A percentile compares a stretch with the other conserved stretches of the same genome.
phyloP scores from a whole-genome alignment of 1,140 invertebrate genomes.

The Lepidurus packardi region DNA sequence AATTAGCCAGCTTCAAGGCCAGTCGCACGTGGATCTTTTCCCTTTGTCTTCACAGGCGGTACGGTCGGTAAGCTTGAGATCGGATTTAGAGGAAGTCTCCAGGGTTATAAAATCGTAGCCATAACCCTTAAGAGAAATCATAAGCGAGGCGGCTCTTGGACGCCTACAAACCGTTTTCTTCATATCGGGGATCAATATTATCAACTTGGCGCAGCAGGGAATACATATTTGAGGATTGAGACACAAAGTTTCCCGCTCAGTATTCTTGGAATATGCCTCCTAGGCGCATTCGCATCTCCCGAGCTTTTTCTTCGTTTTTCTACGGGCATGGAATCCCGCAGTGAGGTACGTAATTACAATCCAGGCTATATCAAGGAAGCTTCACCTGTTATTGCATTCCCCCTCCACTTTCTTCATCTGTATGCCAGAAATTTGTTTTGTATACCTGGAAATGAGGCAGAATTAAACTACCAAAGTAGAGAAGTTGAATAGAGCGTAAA shows the following conservation, averaged over 20 bases:
- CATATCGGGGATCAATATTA: slow-evolving; percentile 2
- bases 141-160: neutral
- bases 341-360: neutral
- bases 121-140: neutral
- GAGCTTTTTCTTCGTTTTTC: neutral
- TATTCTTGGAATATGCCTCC: neutral
- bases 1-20: no score
- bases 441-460: neutral
- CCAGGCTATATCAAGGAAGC: neutral
- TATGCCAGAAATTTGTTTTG: neutral
- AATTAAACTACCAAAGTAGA: neutral
- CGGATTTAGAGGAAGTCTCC: neutral
- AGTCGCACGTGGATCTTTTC: no score
- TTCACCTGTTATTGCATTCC: no score
- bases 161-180: neutral
- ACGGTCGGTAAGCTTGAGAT: no score
- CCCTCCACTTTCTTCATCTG: no score
- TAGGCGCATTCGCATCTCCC: neutral
- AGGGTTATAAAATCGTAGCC: neutral
- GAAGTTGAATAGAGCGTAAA: neutral
- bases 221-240: neutral
- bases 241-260: neutral
- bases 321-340: neutral
- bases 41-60: no score
- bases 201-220: slow-evolving; percentile 4